Evolutionary conservation across 1,140 invertebrate species (phyloP), one percentile per base, ranked within the genome.

Genomic region (Drosophila gunungcola): DNA sequence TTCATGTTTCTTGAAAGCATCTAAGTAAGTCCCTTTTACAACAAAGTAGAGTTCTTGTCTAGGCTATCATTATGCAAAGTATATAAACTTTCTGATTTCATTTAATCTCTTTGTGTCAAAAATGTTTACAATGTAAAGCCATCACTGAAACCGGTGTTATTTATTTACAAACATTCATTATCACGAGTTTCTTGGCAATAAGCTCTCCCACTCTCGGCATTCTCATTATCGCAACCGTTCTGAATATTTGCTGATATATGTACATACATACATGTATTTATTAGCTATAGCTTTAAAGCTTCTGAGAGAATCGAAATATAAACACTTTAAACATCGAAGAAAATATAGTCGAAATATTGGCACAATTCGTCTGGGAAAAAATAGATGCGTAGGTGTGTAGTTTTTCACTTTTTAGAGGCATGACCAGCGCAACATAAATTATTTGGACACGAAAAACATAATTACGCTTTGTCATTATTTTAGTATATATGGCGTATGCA

Each of bases 151-250:
- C 34, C 42, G 42, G 27, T 48, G 38, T 34, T 64, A 36, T 46
- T 32, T 62, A 53, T 69, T 62, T 70, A 64, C 67, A 70, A 61
- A 62, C 68, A 72, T 67, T 32, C 12, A 67, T 25, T 60, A 67
- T 61, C 32, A 45, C 41, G 52, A 41, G 45, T 60, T 58, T 38
- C 25, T 25, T 11, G 55, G 25, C 36, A 41, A 34, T n/a, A 16
- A 41, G 43, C 27, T 57, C 27, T 41, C 34, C 6, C 52, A 38
- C 21, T 36, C 49, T 32, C 3, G 5, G 39, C 39, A 38, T 25
- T 53, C 34, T 7, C 9, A 1, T 27, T 55, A 42, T 52, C 38
- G 21, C 36, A 32, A 1, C 29, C 5, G 29, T 32, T 5, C n/a
- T 13, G 5, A 34, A 34, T 29, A 25, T n/a, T 21, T 48, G 27